These are phyloP conservation scores for Liopterus haemorrhoidalis DNA, from an alignment of 2,888 invertebrate genomes.

Conservation along the genomic window DNA sequence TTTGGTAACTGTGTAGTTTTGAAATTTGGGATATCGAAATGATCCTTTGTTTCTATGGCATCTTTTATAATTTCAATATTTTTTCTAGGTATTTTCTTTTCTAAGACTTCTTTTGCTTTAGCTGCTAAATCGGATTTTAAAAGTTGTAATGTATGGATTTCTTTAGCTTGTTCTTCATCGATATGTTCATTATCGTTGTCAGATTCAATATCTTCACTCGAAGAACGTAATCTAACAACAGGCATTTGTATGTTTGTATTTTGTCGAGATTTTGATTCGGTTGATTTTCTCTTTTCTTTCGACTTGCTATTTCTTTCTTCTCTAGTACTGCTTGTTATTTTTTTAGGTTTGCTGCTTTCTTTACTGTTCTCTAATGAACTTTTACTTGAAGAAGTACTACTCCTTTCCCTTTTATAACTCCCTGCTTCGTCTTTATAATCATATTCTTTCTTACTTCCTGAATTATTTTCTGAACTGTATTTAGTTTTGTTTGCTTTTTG, in stretches of 20 bases:
- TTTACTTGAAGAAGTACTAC: constrained; percentile 1
- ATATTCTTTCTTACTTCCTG: constrained; percentile 14
- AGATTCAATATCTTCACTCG: constrained; percentile 54
- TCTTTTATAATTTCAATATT: constrained; percentile 15
- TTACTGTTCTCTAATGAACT: constrained; percentile 4
- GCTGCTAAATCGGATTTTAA: constrained; percentile 60
- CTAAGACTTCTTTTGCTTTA: constrained; percentile 65
- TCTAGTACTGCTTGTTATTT: not conserved
- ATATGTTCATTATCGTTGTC: constrained; percentile 46
- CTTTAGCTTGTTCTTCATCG: constrained; percentile 60
- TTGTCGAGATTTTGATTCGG: constrained; percentile 12
- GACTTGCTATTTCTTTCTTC: constrained; percentile 8
- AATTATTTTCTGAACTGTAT: constrained; percentile 3
- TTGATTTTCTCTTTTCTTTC: constrained; percentile 6
- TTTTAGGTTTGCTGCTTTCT: not conserved
- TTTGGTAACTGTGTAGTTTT: constrained; percentile 13
- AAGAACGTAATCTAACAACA: constrained; percentile 54
- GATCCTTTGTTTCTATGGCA: constrained; percentile 13
- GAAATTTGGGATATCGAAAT: constrained; percentile 18
- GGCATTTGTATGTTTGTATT: constrained; percentile 41
- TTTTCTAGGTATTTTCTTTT: constrained; percentile 52
- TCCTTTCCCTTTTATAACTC: constrained; percentile 10
- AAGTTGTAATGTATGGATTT: constrained; percentile 61
- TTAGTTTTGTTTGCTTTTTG: constrained; percentile 4
- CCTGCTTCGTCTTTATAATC: constrained; percentile 2